Evolutionary conservation across 2,888 invertebrate species (phyloP).

Genomic region (Agrochola lota): DNA sequence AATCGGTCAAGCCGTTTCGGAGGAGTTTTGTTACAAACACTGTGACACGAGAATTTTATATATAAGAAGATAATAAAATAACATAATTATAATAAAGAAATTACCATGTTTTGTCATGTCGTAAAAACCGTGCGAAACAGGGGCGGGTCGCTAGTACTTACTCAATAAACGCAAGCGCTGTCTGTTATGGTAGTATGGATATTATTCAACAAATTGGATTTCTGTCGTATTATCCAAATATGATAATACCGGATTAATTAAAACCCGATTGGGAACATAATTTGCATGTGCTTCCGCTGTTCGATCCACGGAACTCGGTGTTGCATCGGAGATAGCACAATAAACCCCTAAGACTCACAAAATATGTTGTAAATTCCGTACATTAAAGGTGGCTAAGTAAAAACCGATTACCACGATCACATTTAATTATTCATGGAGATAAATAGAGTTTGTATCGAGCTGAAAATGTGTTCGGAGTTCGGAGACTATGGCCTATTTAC

Average conservation of each 20-base stretch:
- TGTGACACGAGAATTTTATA: no score
- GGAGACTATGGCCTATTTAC: neutral
- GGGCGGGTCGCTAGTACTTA: neutral
- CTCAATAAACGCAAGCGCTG: constrained; percentile 3
- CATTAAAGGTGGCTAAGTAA: constrained; percentile 44
- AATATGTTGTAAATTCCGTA: constrained; percentile 29
- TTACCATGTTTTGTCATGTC: neutral
- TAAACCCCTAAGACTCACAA: constrained; percentile 26
- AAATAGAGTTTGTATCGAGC: constrained; percentile 51
- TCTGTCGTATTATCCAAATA: constrained; percentile 39
- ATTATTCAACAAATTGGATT: constrained; percentile 38
- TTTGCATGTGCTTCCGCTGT: constrained; percentile 36
- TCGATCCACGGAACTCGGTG: constrained; percentile 13
- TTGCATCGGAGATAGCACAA: constrained; percentile 21
- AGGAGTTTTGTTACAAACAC: no score
- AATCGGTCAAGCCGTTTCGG: no score
- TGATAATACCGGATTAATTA: constrained; percentile 45
- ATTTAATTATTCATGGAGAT: constrained; percentile 58
- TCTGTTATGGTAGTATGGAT: constrained; percentile 11
- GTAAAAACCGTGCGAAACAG: no score
- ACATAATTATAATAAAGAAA: neutral
- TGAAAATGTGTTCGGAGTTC: constrained; percentile 41
- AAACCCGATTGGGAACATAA: constrained; percentile 39
- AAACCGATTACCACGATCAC: constrained; percentile 54
- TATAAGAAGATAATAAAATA: no score